Base-by-base conservation (phyloP, 2,113 vertebrate genomes). In the Plectropomus leopardus region DNA sequence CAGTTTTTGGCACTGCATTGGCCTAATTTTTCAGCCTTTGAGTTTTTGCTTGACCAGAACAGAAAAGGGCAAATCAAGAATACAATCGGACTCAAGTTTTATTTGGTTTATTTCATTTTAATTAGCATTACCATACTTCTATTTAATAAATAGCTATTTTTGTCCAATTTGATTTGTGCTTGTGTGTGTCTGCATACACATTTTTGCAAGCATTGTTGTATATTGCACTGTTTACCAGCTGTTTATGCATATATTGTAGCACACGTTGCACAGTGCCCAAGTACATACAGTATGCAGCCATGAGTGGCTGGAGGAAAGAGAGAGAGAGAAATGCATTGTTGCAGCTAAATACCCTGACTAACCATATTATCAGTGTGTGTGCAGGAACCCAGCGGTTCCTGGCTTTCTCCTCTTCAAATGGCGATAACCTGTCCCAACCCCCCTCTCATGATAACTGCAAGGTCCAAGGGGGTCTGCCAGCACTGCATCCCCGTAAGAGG, bases 311-410 rank as follows among this genome's bases (percentile, higher is more conserved):
- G 5, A 79, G 45, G 60, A 67, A 50, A 63, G 54, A 45, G 24
- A 73, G 40, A 58, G 44, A 51, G 72, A 72, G 57, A 53, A 66
- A 64, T 60, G 85, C 87, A 79, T 89, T 84, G 92, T 84, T 84
- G 83, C 58, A 86, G 83, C 85, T 93, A 91, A 93, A 91, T 92
- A 90, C 66, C 85, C 87, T 90, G 69, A 9, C 88, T 74, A 81
- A 69, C 34, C 57, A 87, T 90, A 15, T 71, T 92, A 92, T 94
- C 90, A 83, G 81, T 89, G 45, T 54, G 32, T 85, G 93, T 93
- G 93, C 94, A 94, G 93, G 88, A 88, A 76, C 83, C 14, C 30
- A 65, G 75, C 78, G 15, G 87, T 94, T 95, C 90, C 88, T 83
- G 86, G 88, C 69, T 78, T 89, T 72, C 76, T 72, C 65, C 30